These are phyloP conservation scores for Cydia strobilella DNA, from an alignment of 1,140 invertebrate species.

Conservation along the genomic window DNA sequence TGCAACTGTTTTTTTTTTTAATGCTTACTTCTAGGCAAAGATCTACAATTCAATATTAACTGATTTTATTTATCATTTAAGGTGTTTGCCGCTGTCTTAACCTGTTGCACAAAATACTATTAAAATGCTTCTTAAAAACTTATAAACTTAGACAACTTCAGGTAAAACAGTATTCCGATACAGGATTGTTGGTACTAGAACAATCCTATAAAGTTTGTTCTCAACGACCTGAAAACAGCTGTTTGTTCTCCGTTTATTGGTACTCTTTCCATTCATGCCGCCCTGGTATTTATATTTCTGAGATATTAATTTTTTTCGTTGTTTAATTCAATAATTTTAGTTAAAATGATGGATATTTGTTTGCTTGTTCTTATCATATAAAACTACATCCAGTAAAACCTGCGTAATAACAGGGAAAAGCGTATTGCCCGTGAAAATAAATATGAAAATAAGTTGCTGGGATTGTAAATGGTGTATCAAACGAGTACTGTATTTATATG, in stretches of 20 bases:
- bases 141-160: too few species aligned
- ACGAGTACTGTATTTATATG: background rate
- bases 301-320: background rate
- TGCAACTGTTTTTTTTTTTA: too few species aligned
- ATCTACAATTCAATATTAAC: too few species aligned
- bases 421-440: too few species aligned
- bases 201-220: background rate
- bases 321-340: too few species aligned
- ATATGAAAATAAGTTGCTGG: too few species aligned
- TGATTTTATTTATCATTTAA: too few species aligned
- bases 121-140: too few species aligned
- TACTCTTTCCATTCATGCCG: constrained; percentile 6
- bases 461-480: background rate
- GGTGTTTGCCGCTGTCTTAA: too few species aligned
- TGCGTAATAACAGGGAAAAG: background rate
- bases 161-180: background rate
- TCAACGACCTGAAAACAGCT: background rate
- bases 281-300: background rate
- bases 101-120: too few species aligned
- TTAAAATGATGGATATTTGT: too few species aligned
- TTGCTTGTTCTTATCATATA: background rate
- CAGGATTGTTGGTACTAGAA: background rate
- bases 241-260: background rate
- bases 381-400: background rate
- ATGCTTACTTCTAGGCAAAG: too few species aligned